phyloP scores from a whole-genome alignment of 2,888 invertebrate genomes.

The Hydropsyche betteni region DNA sequence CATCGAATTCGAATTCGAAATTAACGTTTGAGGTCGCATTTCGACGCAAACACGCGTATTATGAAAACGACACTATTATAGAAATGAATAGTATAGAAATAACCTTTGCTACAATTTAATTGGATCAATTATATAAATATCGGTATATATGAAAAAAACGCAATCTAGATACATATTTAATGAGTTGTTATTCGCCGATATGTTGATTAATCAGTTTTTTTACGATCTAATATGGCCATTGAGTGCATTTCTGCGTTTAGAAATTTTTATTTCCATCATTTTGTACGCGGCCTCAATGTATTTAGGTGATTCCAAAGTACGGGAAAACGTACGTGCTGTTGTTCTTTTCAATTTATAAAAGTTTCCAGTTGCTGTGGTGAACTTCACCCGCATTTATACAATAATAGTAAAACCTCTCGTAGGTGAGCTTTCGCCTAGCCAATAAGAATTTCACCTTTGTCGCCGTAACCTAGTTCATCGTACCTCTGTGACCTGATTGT shows the following conservation, averaged over 20 bases:
- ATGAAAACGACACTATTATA: too few relatives aligned
- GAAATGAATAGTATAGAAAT: neutral
- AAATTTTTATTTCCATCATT: too few relatives aligned
- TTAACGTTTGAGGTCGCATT: neutral
- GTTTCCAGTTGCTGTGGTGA: neutral
- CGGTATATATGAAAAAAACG: neutral
- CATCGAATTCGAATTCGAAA: neutral
- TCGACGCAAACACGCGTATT: too few relatives aligned
- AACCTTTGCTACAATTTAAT: neutral
- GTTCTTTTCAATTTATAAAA: too few relatives aligned
- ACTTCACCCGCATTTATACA: slow-evolving; percentile 12
- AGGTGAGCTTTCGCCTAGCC: slow-evolving; percentile 20
- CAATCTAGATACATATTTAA: slow-evolving; percentile 7
- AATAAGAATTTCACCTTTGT: slow-evolving; percentile 32
- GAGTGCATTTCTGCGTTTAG: too few relatives aligned
- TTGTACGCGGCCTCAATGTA: too few relatives aligned
- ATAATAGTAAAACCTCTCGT: slow-evolving; percentile 2
- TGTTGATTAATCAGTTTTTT: too few relatives aligned
- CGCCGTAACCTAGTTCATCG: slow-evolving; percentile 37
- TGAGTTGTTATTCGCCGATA: neutral
- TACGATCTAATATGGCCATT: too few relatives aligned
- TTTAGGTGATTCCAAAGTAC: too few relatives aligned
- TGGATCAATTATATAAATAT: slow-evolving; percentile 1
- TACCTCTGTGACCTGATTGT: slow-evolving; percentile 36
- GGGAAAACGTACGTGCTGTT: too few relatives aligned